Base-by-base conservation (phyloP, 2,888 invertebrate genomes). In the Heteromyza rotundicornis region DNA sequence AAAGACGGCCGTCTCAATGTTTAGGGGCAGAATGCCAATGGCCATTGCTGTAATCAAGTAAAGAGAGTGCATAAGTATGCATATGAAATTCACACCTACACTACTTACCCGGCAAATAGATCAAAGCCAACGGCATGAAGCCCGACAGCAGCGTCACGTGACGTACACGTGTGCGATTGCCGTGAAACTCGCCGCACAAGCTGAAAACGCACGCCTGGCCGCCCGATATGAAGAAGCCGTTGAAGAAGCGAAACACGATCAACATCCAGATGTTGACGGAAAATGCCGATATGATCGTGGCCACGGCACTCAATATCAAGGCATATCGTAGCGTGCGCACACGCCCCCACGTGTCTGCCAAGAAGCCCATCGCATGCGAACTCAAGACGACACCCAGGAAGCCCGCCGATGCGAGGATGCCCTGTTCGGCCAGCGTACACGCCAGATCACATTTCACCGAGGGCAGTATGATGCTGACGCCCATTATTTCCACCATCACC, bases 281-380 rank as follows among this genome's bases (percentile, higher is more conserved):
- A 70, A 89, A 87, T 62, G 87, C 88, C 19, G 88, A 86, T 32
- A 86, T 74, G 0, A 88, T 77, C 0, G 88, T 86, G 53, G 88
- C 80, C 3, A 87, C 54, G 2, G 86, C 84, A 8, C 89, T 87
- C 0, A 86, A 65, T 0, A 84, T 69, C 73, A 88, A 83, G 0
- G 87, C 84, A 49, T 83, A 78, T 62, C 87, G 82, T 72, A 88
- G 80, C 1, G 88, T 85, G 10, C 85, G 86, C 17, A 88, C 85
- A 2, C 94, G 86, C 0, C 94, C 94, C 62, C 87, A 53, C 0
- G 89, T 88, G 80, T 95, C 94, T 0, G 92, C 91, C 65, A 92
- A 79, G 67, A 89, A 87, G 47, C 94, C 94, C 92, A 94, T 92
- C 58, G 92, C 82, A 82, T 91, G 90, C 0, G 92, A 90, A 57